Base-by-base conservation (phyloP, 2,113 vertebrate species). In the Megaptera novaeangliae region DNA sequence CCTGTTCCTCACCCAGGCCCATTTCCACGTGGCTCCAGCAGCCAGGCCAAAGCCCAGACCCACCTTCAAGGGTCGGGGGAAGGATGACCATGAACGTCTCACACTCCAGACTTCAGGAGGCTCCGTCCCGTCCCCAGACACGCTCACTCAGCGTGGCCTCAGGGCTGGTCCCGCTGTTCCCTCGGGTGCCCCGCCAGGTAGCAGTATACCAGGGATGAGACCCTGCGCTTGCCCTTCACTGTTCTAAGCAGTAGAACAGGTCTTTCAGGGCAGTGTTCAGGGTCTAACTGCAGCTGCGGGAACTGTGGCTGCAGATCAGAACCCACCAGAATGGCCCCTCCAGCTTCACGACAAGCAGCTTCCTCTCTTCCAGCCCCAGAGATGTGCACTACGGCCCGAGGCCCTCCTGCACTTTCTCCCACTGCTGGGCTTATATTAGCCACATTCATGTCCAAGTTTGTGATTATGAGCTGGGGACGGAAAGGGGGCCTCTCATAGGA, bases 301-400 rank as follows among this genome's bases (percentile, higher is more conserved):
- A 39, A 59, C 8, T 10, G 17, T 5, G 8, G 7, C 69, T 69
- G 21, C n/a, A 31, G 27, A 34, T 36, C 4, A 49, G 57, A 55
- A 17, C 4, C 13, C 39, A 46, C 27, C 39, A 44, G 27, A 39
- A 18, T 0, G 1, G 7, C 13, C 34, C 39, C 25, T 5, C n/a
- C 23, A 64, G 49, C 44, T 68, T 72, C 23, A 4, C n/a, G 18
- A 2, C 1, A 2, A 23, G n/a, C 61, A 31, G 29, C 29, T 29
- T 31, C 74, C 17, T 84, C 80, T 63, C 68, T 25, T 55, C 44
- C 20, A 25, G 12, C 46, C 61, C 21, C 8, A 3, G 64, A 59
- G 27, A 39, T 5, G 6, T 14, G 4, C 1, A 9, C 23, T 4
- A 0, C 1, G 4, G 25, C 78, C 41, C 0, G 6, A 52, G 75